Percentiles rank a stretch among this genome's conserved stretches.
These are phyloP conservation scores for Stenodema calcarata DNA, from an alignment of 2,888 invertebrate genomes.

Conservation along the genomic window DNA sequence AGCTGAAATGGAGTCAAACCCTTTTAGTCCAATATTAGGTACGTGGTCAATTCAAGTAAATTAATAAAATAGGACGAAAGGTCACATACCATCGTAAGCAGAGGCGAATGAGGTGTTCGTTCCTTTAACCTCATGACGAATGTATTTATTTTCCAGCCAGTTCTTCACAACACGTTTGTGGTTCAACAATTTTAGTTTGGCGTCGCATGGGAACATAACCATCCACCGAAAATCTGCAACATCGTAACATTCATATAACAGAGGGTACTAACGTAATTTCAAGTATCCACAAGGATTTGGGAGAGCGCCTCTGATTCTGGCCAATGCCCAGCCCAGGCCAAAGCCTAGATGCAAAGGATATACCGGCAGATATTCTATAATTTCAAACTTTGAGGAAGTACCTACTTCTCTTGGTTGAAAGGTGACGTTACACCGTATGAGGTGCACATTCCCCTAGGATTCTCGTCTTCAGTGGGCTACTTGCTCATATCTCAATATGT, in stretches of 20 bases:
- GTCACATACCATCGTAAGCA: slow-evolving; percentile 49
- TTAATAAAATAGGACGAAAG: no score
- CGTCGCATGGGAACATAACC: slow-evolving; percentile 39
- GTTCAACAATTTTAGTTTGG: slow-evolving; percentile 47
- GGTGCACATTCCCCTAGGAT: no score
- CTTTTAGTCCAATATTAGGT: no score
- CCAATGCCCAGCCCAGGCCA: no score
- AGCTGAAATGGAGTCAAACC: no score
- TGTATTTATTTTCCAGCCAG: slow-evolving; percentile 48
- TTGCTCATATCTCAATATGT: no score
- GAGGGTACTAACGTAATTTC: background rate
- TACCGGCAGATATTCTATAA: no score
- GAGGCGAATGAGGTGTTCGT: slow-evolving; percentile 29
- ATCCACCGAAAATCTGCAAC: slow-evolving; percentile 47
- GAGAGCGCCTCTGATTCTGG: background rate
- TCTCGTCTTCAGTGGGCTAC: no score
- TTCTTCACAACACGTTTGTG: slow-evolving; percentile 49
- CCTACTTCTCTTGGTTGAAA: background rate
- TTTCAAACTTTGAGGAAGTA: background rate
- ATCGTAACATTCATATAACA: background rate
- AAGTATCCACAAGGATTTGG: background rate
- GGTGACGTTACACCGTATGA: background rate
- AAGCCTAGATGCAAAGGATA: no score
- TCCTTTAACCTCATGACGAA: slow-evolving; percentile 38
- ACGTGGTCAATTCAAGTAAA: no score